These are phyloP conservation scores for Poicephalus meyeri DNA, from an alignment of 2,113 vertebrate genomes.

Conservation along the genomic window DNA sequence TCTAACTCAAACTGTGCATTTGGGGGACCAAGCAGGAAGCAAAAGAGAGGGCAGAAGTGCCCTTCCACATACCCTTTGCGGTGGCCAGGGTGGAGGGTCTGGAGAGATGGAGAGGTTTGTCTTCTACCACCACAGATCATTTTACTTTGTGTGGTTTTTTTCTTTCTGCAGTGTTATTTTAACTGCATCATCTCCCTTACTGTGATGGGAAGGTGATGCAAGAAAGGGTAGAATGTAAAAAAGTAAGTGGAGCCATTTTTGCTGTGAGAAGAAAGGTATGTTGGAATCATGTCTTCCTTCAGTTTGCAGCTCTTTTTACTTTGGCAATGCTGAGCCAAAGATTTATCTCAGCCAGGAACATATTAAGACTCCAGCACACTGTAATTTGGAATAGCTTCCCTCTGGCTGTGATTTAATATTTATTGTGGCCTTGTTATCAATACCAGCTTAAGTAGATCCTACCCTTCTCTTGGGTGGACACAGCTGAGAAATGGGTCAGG, in stretches of 20 bases:
- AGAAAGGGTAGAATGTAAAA: background rate
- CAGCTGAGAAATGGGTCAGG: background rate
- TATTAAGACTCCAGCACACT: background rate
- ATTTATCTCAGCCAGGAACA: slow-evolving; percentile 23
- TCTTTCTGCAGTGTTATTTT: background rate
- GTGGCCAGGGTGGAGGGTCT: background rate
- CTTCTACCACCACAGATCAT: background rate
- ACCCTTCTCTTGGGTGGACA: background rate
- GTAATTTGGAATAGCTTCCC: slow-evolving; percentile 8
- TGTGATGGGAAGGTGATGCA: background rate
- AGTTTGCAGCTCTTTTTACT: slow-evolving; percentile 11
- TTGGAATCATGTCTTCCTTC: background rate
- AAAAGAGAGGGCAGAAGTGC: background rate
- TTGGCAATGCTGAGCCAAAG: background rate
- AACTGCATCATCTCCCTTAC: background rate
- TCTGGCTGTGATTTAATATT: background rate
- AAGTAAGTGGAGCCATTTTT: background rate
- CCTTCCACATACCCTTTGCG: background rate
- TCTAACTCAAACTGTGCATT: background rate
- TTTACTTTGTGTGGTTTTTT: background rate
- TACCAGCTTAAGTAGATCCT: background rate
- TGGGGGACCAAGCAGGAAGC: background rate
- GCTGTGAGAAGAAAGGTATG: background rate
- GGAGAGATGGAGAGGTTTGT: background rate
- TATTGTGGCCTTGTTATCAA: background rate